Percentiles rank a stretch among this genome's conserved stretches.
Conservation (phyloP, 1,140 invertebrate genomes). For the Halyomorpha halys region DNA sequence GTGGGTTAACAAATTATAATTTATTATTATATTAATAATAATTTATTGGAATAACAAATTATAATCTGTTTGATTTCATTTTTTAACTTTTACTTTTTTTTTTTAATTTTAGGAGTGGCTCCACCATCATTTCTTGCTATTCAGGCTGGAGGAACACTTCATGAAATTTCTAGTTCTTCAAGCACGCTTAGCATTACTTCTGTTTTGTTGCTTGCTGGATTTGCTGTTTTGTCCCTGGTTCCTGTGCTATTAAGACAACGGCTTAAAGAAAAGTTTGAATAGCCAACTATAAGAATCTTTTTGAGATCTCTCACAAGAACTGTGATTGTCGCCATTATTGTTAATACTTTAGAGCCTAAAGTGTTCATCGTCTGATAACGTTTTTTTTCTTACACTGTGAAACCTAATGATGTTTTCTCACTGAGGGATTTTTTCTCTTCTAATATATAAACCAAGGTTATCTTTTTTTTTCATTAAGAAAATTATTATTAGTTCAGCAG, state of each 20-base stretch:
- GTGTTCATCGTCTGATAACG: background rate
- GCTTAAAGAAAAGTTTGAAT: slow-evolving; percentile 71
- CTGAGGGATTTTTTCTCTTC: too few species aligned
- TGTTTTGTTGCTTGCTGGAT: slow-evolving; percentile 59
- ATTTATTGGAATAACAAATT: too few species aligned
- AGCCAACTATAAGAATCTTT: slow-evolving; percentile 29
- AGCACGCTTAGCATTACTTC: slow-evolving; percentile 78
- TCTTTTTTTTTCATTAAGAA: too few species aligned
- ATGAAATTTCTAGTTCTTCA: slow-evolving; percentile 80
- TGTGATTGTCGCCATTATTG: slow-evolving; percentile 20
- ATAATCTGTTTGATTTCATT: background rate
- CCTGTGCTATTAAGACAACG: slow-evolving; percentile 85
- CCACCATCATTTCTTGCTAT: slow-evolving; percentile 96
- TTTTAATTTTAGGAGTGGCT: slow-evolving; percentile 74
- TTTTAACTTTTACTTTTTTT: background rate
- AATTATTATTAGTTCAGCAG: too few species aligned
- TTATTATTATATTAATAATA: too few species aligned
- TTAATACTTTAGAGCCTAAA: slow-evolving; percentile 15
- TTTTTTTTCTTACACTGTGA: too few species aligned
- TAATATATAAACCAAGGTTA: too few species aligned
- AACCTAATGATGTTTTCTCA: too few species aligned
- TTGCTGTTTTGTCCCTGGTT: slow-evolving; percentile 73
- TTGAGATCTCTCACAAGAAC: slow-evolving; percentile 19
- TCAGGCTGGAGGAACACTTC: slow-evolving; percentile 91
- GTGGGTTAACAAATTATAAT: too few species aligned